Conservation (phyloP, 1,140 invertebrate genomes). For the Polypedilum pembai region DNA sequence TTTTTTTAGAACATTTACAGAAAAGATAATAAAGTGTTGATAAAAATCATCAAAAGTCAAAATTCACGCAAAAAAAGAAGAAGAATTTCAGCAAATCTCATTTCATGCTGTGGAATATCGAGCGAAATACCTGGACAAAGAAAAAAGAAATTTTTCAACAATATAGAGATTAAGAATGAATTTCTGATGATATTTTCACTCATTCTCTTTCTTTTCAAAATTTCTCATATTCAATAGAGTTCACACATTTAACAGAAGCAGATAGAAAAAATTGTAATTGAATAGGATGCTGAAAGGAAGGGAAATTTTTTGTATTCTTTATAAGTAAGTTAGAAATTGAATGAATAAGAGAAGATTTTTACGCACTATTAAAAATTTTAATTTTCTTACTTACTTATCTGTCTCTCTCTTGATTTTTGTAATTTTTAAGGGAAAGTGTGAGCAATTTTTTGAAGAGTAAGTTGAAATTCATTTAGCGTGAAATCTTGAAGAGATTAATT, state of each 20-base stretch:
- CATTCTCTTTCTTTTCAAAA: neutral
- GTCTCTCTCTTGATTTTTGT: no score
- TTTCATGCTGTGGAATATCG: slow-evolving; percentile 2
- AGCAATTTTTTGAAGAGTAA: no score
- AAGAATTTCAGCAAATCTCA: neutral
- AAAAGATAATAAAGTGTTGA: slow-evolving; percentile 10
- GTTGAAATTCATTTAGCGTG: no score
- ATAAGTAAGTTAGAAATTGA: no score
- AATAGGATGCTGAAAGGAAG: no score
- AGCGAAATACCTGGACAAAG: neutral
- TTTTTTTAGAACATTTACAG: neutral
- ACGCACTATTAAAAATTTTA: no score
- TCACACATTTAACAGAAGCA: slow-evolving; percentile 1
- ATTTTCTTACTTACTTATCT: no score
- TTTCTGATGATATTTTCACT: slow-evolving; percentile 6
- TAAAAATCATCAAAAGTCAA: neutral
- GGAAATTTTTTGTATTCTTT: no score
- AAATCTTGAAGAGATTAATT: no score
- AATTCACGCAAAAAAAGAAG: neutral
- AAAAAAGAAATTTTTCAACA: neutral
- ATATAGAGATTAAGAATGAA: neutral
- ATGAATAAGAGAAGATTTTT: no score
- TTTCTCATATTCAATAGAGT: neutral
- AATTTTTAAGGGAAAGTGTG: no score
- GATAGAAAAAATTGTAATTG: neutral